These are phyloP conservation scores for Orussus abietinus DNA, from an alignment of 1,140 invertebrate species.

Conservation along the genomic window DNA sequence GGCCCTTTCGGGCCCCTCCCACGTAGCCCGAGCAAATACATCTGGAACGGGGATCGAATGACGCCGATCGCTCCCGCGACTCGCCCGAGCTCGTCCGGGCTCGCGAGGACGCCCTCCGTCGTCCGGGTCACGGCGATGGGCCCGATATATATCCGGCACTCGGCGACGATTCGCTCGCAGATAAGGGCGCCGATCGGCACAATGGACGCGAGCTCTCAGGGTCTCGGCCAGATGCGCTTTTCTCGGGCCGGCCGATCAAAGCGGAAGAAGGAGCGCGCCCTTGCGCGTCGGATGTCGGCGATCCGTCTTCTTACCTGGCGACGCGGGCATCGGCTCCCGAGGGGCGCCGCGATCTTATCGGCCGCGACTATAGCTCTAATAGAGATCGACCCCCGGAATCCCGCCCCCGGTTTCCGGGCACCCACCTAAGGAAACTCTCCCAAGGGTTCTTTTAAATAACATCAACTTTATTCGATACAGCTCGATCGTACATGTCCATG, in stretches of 20 bases:
- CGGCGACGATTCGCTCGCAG: too few species aligned
- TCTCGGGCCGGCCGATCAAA: conserved; percentile 23
- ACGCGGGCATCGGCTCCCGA: conserved; percentile 27
- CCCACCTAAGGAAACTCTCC: too few species aligned
- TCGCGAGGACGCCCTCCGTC: too few species aligned
- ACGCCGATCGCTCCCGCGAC: too few species aligned
- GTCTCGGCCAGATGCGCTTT: conserved; percentile 46
- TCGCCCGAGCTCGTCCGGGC: too few species aligned
- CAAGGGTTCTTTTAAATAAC: conserved; percentile 52
- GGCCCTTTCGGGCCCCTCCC: too few species aligned
- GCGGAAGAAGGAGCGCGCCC: conserved; percentile 32
- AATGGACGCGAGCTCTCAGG: conserved; percentile 34
- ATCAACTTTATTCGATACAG: conserved; percentile 51
- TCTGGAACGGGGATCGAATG: too few species aligned
- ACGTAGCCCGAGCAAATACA: too few species aligned
- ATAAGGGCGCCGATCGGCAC: too few species aligned
- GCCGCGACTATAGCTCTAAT: conserved; percentile 31
- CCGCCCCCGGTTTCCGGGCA: neutral
- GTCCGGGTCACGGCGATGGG: too few species aligned
- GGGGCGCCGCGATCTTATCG: conserved; percentile 30
- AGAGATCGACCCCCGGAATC: conserved; percentile 19
- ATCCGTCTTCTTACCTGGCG: conserved; percentile 19
- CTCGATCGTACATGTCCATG: conserved; percentile 42
- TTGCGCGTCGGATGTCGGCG: conserved; percentile 16
- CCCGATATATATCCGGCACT: too few species aligned